Evolutionary conservation across 1,140 invertebrate species (phyloP), one percentile per base, ranked within the genome.

Genomic region (Sitophilus oryzae): DNA sequence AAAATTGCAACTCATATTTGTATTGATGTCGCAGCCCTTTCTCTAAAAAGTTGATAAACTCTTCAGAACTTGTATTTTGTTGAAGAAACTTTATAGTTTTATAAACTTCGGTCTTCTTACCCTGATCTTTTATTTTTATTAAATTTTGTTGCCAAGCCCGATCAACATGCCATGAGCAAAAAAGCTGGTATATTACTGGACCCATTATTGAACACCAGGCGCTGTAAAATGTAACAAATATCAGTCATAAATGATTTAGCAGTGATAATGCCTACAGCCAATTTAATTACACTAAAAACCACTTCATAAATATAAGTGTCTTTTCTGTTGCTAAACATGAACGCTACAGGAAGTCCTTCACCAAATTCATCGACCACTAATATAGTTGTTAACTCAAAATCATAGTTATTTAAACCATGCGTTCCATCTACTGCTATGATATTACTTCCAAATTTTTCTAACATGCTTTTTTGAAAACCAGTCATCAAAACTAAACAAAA

Each of bases 181-280:
- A 43, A 2, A 51, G 41, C 10, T 34, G 14, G 41, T 25, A 14
- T n/a, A 14, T 10, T 11, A 41, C 21, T 40, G 35, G n/a, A 51
- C 40, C 23, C 50, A 52, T 52, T 34, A 35, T 22, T 19, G 15
- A 16, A 11, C 16, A 11, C 51, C 51, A 53, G 15, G 42, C 49
- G 38, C 44, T 56, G 25, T 56, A 56, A 38, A 18, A 56, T 20
- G 25, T 22, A 34, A 18, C 18, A n/a, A n/a, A 59, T 50, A 34
- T 59, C 52, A n/a, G 57, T 34, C 57, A 59, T 59, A 57, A 59
- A 59, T 30, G 47, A 56, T 41, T 38, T 59, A 35, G 43, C 43
- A 14, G 15, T 42, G 11, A 14, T 52, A 11, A 56, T 34, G 19
- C 16, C n/a, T 6, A 30, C 14, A 15, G 20, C 18, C 9, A 3